Evolutionary conservation across 2,888 invertebrate genomes (phyloP).

Genomic region (Smittia aterrima): DNA sequence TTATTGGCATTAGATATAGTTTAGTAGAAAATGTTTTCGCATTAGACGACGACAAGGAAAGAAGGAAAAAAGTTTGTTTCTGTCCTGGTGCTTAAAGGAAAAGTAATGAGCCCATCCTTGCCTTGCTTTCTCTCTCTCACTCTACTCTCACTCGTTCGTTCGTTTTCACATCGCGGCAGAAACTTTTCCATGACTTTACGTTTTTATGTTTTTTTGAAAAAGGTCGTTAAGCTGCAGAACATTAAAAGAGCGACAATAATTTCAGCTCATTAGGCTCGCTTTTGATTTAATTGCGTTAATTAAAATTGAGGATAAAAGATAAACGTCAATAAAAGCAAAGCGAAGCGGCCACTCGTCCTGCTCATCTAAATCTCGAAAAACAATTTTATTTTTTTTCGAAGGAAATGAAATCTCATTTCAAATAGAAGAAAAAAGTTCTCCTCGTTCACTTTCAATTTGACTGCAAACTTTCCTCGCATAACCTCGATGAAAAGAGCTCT

Average conservation of each 20-base stretch:
- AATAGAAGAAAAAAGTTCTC: too few relatives aligned
- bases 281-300: slow-evolving; percentile 9
- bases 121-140: too few relatives aligned
- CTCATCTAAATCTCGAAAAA: neutral
- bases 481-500: neutral
- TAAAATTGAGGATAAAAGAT: slow-evolving; percentile 10
- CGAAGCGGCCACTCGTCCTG: neutral
- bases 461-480: neutral
- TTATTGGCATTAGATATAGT: slow-evolving; percentile 19
- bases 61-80: too few relatives aligned
- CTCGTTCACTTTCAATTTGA: neutral
- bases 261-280: slow-evolving; percentile 18
- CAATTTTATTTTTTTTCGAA: too few relatives aligned
- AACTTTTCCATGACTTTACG: slow-evolving; percentile 1
- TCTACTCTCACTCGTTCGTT: too few relatives aligned
- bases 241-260: slow-evolving; percentile 20
- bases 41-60: neutral
- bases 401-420: neutral
- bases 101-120: too few relatives aligned
- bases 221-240: slow-evolving; percentile 5
- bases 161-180: neutral
- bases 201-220: slow-evolving; percentile 4
- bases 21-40: neutral
- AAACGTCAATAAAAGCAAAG: neutral
- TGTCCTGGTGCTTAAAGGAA: too few relatives aligned